A percentile compares a stretch with the other conserved stretches of the same genome.
These are phyloP conservation scores for Mamestra brassicae DNA, from an alignment of 2,888 invertebrate species.

Conservation along the genomic window DNA sequence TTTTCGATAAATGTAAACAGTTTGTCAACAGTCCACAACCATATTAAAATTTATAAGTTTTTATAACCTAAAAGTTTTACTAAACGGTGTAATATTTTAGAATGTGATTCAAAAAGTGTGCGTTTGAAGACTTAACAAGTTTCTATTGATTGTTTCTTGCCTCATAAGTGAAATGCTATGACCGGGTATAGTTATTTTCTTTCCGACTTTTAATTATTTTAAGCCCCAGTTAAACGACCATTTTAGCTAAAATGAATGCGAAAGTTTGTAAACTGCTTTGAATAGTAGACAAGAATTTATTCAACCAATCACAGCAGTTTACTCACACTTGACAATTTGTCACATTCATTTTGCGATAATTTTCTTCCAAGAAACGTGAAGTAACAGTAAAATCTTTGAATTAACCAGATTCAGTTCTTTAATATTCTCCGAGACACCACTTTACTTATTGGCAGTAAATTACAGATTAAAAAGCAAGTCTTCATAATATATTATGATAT, in stretches of 20 bases:
- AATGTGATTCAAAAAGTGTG: slow-evolving; percentile 17
- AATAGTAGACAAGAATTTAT: too few relatives aligned
- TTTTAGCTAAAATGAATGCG: too few relatives aligned
- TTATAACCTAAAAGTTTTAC: slow-evolving; percentile 6
- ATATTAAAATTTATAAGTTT: not conserved
- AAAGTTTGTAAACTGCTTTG: not conserved
- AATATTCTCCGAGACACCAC: not conserved
- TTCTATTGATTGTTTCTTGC: not conserved
- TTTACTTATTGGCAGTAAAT: not conserved
- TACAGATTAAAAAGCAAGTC: not conserved
- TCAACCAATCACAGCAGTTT: too few relatives aligned
- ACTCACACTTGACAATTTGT: too few relatives aligned
- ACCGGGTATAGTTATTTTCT: not conserved
- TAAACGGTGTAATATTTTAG: slow-evolving; percentile 11
- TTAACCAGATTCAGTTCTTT: not conserved
- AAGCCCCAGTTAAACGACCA: too few relatives aligned
- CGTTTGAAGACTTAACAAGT: slow-evolving; percentile 1
- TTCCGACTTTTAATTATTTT: too few relatives aligned
- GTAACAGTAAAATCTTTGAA: not conserved
- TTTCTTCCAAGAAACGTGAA: not conserved
- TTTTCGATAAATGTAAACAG: not conserved
- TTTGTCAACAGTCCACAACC: not conserved
- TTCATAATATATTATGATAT: slow-evolving; percentile 7
- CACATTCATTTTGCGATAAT: too few relatives aligned
- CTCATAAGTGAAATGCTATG: not conserved